Percentiles rank a stretch among this genome's conserved stretches.
These are phyloP conservation scores for Anarhynchus alexandrinus DNA, from an alignment of 2,113 vertebrate genomes.

Conservation along the genomic window DNA sequence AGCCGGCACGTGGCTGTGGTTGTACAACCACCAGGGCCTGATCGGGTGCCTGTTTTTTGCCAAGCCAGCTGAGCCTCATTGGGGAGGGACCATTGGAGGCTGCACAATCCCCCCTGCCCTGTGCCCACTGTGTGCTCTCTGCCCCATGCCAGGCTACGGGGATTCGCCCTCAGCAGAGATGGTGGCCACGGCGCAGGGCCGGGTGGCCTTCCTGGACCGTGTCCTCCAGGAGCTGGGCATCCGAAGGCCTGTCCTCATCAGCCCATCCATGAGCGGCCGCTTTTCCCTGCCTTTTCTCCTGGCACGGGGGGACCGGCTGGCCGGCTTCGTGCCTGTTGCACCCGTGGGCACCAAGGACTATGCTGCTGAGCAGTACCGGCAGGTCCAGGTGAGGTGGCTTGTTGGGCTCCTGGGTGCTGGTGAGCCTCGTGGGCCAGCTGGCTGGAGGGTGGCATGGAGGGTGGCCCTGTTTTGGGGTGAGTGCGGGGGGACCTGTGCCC, in stretches of 20 bases:
- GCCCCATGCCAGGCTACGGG: slow-evolving; percentile 81
- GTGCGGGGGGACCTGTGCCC: neutral
- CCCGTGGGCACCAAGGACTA: slow-evolving; percentile 86
- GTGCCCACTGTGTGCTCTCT: fast-evolving
- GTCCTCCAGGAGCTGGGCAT: slow-evolving; percentile 81
- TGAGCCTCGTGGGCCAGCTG: fast-evolving
- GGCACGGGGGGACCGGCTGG: slow-evolving; percentile 73
- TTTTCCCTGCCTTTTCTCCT: slow-evolving; percentile 92
- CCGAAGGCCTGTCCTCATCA: slow-evolving; percentile 80
- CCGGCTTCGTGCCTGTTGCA: slow-evolving; percentile 86
- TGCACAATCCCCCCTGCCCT: neutral
- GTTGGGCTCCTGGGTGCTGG: neutral
- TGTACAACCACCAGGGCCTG: neutral
- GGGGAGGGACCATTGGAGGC: neutral
- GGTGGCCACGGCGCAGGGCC: slow-evolving; percentile 76
- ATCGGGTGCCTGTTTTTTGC: neutral
- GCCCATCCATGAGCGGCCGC: slow-evolving; percentile 92
- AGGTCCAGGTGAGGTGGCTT: slow-evolving; percentile 79
- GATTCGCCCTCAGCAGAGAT: slow-evolving; percentile 76
- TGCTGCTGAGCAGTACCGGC: slow-evolving; percentile 81
- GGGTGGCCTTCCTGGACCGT: slow-evolving; percentile 79
- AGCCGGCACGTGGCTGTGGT: fast-evolving
- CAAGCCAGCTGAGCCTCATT: neutral
- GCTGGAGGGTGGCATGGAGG: neutral
- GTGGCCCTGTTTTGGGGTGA: neutral